Evolutionary conservation across 2,113 vertebrate genomes (phyloP).

Genomic region (Atherinomorus stipes): DNA sequence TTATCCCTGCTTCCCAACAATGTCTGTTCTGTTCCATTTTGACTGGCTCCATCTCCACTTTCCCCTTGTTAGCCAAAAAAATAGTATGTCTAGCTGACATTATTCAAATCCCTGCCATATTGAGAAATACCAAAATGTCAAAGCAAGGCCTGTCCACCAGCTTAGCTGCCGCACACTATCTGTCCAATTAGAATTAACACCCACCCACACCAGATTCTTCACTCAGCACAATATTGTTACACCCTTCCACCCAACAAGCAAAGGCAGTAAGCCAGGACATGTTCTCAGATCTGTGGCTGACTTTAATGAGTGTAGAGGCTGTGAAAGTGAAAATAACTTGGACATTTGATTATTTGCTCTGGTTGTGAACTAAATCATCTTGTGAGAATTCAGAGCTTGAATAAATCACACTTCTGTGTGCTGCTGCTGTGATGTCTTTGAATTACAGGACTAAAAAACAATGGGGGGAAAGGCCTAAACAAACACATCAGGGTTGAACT

Average conservation of each 20-base stretch:
- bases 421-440: not conserved
- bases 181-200: slow-evolving; percentile 72
- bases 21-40: slow-evolving; percentile 51
- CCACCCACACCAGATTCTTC: slow-evolving; percentile 43
- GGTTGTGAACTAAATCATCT: not conserved
- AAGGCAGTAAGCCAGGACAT: not conserved
- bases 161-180: slow-evolving; percentile 24
- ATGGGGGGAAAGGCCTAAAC: not conserved
- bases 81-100: slow-evolving; percentile 56
- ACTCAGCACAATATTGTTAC: slow-evolving; percentile 31
- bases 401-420: not conserved
- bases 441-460: not conserved
- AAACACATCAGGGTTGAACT: not conserved
- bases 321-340: slow-evolving; percentile 8
- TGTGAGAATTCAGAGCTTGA: not conserved
- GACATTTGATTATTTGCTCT: slow-evolving; percentile 15
- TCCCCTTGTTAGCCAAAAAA: slow-evolving; percentile 70
- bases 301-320: slow-evolving; percentile 43
- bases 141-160: slow-evolving; percentile 45
- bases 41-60: slow-evolving; percentile 45
- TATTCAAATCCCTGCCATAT: slow-evolving; percentile 67
- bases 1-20: slow-evolving; percentile 30
- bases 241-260: slow-evolving; percentile 36
- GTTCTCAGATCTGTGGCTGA: slow-evolving; percentile 45
- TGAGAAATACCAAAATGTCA: slow-evolving; percentile 76